phyloP scores from a whole-genome alignment of 2,888 invertebrate genomes.

The Dolichomitus sp. region DNA sequence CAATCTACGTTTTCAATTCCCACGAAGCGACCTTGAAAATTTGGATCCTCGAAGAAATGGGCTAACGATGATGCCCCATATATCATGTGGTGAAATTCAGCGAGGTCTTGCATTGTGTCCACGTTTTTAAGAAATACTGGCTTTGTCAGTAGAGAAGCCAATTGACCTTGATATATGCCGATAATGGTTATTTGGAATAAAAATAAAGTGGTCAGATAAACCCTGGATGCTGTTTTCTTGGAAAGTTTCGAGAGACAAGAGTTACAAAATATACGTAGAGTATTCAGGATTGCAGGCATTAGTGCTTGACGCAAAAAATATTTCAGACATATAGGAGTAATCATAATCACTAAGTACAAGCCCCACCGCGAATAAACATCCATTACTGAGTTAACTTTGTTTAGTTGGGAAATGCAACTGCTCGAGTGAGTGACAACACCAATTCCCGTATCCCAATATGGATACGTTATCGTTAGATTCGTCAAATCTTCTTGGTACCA shows the following conservation, averaged over 20 bases:
- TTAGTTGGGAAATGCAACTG: background rate
- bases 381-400: background rate
- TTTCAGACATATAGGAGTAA: slow-evolving; percentile 1
- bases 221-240: background rate
- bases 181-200: slow-evolving; percentile 1
- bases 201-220: slow-evolving; percentile 8
- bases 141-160: background rate
- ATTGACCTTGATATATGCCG: background rate
- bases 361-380: background rate
- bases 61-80: background rate
- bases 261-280: background rate
- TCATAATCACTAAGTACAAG: background rate
- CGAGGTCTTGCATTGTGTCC: background rate
- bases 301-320: background rate
- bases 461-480: background rate
- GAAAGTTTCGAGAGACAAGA: slow-evolving; percentile 1
- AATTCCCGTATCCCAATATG: background rate
- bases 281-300: slow-evolving; percentile 1
- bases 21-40: background rate
- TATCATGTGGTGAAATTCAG: background rate
- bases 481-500: background rate
- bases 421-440: background rate
- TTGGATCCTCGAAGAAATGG: background rate
- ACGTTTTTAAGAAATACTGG: background rate
- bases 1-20: background rate